Conservation (phyloP, 2,113 vertebrate genomes). For the Scomber scombrus region DNA sequence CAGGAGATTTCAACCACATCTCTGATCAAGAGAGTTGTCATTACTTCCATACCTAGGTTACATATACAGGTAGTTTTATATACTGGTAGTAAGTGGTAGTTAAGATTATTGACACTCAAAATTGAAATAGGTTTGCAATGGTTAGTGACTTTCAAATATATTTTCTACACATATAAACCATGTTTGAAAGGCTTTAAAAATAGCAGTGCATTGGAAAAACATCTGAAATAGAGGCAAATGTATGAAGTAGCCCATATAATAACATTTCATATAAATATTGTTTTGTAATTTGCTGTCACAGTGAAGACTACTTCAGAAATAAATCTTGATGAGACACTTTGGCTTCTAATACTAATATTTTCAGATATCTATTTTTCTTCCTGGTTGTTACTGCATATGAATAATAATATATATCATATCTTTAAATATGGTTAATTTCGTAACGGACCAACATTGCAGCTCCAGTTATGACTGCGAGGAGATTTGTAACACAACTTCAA, state of each 20-base stretch:
- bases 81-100: too few relatives aligned
- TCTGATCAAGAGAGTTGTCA: too few relatives aligned
- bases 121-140: not conserved
- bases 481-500: conserved; percentile 36
- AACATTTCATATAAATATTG: conserved; percentile 10
- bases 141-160: conserved; percentile 11
- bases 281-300: not conserved
- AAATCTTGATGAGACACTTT: conserved; percentile 32
- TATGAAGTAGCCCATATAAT: conserved; percentile 9
- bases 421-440: conserved; percentile 14
- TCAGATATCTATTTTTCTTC: not conserved
- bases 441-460: not conserved
- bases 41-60: too few relatives aligned
- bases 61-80: too few relatives aligned
- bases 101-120: too few relatives aligned
- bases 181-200: not conserved
- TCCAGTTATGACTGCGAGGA: conserved; percentile 20
- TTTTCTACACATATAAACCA: not conserved
- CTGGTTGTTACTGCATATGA: conserved; percentile 16
- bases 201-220: conserved; percentile 5
- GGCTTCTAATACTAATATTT: conserved; percentile 5
- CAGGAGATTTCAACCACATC: too few relatives aligned
- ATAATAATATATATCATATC: conserved; percentile 3
- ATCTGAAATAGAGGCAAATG: conserved; percentile 1
- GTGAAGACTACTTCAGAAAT: conserved; percentile 7